These are phyloP conservation scores for Chunga burmeisteri DNA, from an alignment of 2,113 vertebrate species.

Conservation along the genomic window DNA sequence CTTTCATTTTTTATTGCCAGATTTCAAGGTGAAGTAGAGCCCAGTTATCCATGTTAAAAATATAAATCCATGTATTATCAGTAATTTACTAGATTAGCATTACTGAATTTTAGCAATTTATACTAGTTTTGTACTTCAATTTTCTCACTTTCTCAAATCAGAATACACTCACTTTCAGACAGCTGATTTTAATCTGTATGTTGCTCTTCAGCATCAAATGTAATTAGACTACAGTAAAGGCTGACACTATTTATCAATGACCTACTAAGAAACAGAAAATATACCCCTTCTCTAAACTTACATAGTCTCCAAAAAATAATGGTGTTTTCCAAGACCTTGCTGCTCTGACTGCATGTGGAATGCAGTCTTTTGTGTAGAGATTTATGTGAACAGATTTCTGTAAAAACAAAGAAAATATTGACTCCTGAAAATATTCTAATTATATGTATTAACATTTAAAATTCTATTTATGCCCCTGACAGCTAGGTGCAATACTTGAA, in stretches of 20 bases:
- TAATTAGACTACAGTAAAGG: background rate
- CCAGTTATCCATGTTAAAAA: background rate
- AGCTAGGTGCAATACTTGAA: background rate
- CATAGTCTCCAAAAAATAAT: background rate
- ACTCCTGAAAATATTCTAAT: background rate
- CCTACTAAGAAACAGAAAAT: background rate
- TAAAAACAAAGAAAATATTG: background rate
- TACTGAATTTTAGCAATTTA: background rate
- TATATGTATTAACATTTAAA: background rate
- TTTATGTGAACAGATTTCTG: background rate
- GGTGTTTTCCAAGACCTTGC: background rate
- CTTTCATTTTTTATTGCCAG: background rate
- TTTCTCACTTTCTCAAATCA: background rate
- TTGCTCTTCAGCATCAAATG: background rate
- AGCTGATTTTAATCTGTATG: background rate
- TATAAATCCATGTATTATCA: background rate
- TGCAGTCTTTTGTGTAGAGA: background rate
- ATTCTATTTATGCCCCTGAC: background rate
- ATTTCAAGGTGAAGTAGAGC: background rate
- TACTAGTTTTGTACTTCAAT: constrained; percentile 18
- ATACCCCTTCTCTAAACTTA: background rate
- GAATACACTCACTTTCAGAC: background rate
- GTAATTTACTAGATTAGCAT: constrained; percentile 4
- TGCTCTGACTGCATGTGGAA: background rate
- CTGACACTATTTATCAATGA: background rate